phyloP scores from a whole-genome alignment of 2,797 vertebrate species.

The Neopelma chrysocephalum region DNA sequence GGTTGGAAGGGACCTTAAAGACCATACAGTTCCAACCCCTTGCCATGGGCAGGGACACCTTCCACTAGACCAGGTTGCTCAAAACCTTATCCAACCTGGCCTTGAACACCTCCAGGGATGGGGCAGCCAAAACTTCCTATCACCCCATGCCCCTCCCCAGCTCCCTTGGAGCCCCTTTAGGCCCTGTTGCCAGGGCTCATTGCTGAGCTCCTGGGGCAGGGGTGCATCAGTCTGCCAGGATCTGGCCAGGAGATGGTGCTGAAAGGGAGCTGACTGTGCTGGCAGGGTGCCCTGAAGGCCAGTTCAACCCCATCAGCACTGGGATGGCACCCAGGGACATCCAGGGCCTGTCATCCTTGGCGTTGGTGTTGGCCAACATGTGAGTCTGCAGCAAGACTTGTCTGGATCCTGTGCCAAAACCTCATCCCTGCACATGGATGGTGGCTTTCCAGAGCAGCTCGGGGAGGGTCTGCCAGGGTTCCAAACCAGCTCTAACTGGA shows the following conservation, averaged over 20 bases:
- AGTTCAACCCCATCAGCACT: background rate
- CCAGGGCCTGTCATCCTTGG: background rate
- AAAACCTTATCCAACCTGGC: background rate
- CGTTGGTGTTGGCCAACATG: rapidly evolving
- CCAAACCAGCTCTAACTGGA: background rate
- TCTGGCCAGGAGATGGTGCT: constrained; percentile 58
- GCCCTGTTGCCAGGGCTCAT: too few species aligned
- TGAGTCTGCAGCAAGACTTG: background rate
- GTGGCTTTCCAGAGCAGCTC: background rate
- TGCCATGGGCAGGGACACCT: background rate
- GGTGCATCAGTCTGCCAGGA: background rate
- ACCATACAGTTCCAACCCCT: background rate
- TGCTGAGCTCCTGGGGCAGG: background rate
- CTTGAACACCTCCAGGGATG: background rate
- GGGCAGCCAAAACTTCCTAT: background rate
- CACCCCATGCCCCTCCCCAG: background rate
- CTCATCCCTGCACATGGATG: background rate
- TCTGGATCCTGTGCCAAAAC: background rate
- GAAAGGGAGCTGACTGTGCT: background rate
- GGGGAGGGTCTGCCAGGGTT: background rate
- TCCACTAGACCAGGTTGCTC: background rate
- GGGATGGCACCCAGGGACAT: background rate
- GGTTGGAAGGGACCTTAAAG: background rate
- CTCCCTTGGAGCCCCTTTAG: background rate
- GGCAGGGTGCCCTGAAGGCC: background rate